phyloP scores from a whole-genome alignment of 2,797 vertebrate species.

The Phataginus tricuspis region DNA sequence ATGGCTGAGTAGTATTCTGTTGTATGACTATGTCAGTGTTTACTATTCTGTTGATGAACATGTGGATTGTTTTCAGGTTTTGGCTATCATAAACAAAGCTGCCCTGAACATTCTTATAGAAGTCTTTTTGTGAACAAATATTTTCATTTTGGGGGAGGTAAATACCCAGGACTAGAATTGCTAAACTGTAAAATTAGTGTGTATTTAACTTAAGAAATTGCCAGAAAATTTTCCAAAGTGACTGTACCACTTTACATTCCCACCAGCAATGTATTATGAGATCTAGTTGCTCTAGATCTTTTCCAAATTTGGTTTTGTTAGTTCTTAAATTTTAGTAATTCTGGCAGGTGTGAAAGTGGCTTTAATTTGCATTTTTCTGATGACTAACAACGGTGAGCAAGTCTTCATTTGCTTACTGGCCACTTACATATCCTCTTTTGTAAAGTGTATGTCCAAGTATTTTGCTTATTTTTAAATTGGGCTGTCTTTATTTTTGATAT shows the following conservation, averaged over 20 bases:
- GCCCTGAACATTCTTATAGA: background rate
- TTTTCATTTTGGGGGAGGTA: background rate
- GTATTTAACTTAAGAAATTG: background rate
- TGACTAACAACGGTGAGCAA: background rate
- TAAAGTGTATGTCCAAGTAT: background rate
- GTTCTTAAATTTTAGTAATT: background rate
- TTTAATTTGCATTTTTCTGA: background rate
- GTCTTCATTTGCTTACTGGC: background rate
- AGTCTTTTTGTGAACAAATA: background rate
- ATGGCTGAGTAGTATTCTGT: fast-evolving
- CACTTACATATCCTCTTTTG: background rate
- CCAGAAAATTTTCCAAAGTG: background rate
- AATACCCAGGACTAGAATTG: background rate
- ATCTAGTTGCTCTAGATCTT: background rate
- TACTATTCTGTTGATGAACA: background rate
- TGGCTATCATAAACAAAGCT: background rate
- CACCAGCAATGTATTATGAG: background rate
- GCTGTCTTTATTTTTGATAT: background rate
- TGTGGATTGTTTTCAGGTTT: background rate
- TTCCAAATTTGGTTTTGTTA: background rate
- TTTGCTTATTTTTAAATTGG: background rate
- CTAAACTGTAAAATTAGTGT: background rate
- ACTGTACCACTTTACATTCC: background rate
- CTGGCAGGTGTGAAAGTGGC: background rate
- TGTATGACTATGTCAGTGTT: background rate